Base-by-base conservation (phyloP, 53 echinoderm and acorn worm genomes). In the Apostichopus leukothele region DNA sequence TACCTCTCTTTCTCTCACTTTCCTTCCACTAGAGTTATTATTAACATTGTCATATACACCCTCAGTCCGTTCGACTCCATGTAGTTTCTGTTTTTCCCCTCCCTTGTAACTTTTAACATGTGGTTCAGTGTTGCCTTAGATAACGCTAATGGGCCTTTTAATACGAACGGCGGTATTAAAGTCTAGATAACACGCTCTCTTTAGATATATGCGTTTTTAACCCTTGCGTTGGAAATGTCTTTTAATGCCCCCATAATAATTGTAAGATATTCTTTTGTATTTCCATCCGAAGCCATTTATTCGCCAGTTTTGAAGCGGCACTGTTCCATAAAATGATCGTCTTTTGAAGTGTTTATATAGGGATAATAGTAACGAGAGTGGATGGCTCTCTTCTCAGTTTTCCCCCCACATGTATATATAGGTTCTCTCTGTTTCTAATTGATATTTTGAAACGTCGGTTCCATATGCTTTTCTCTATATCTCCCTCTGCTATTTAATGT, bases 71-170 rank as follows among this genome's bases (percentile, higher is more conserved):
- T n/a, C 53, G 23, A 23, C 39, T 18, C 77, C 12, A 55, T n/a
- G 4, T 19, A 39, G 39, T 39, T 39, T 39, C 39, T 39, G 2
- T 39, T 39, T 39, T 39, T 39, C 39, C 1, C 1, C 39, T 39
- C 39, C 39, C 39, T 39, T 39, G 39, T 39, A 39, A 57, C 13
- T 59, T 81, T 53, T 54, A 81, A 81, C 81, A 81, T 81, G 81
- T 81, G 81, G 81, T 81, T 81, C 20, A 81, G 55, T 54, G 22
- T 81, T 81, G 60, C 55, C 81, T 81, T 81, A 81, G 81, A 81
- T 81, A 81, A 81, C 81, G 55, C 81, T 81, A 81, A 81, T 81
- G 81, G 81, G 81, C 81, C 81, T 54, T 81, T 81, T 81, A 81
- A 81, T 81, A 59, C 81, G 22, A 81, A 81, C 81, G 12, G 60